Evolutionary conservation across 2,888 invertebrate species (phyloP), one percentile per base, ranked within the genome.

Genomic region (Mechanitis mazaeus): DNA sequence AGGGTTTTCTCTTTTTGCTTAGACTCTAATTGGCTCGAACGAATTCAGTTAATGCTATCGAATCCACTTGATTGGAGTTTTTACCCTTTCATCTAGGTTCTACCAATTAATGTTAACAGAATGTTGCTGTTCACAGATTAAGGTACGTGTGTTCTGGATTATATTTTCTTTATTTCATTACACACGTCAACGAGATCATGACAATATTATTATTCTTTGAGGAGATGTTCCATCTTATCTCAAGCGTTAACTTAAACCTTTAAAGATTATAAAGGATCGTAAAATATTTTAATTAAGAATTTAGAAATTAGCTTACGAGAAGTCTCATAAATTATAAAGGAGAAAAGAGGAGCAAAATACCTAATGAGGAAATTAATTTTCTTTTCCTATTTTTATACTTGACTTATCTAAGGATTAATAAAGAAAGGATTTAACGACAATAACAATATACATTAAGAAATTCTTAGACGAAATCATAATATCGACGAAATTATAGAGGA

Each of bases 51-150:
- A 60, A 65, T 61, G 61, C 60, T 68, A 64, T 64, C 62, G 58
- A 64, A 69, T 63, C 63, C 55, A 63, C 61, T 65, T 65, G 60
- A 62, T 69, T 64, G 58, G 58, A 64, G 45, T 64, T 64, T 59
- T 61, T 46, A 54, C 50, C 20, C 55, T 54, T 59, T 56, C 50
- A 60, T 66, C 63, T 61, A 66, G 64, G 58, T 64, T 61, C 57
- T 56, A 59, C 58, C 63, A 63, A 64, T 68, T 61, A 64, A 53
- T 59, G 47, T 55, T 65, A 65, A 9, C 31, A 54, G 54, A 57
- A 59, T 56, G 56, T 45, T 63, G 35, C 58, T 61, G 61, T 59
- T 56, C 55, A 58, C 45, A 56, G 55, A 58, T 20, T 20, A 20
- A 20, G 20, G 20, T 1, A 20, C 20, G 20, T 20, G 20, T 20